Evolutionary conservation across 2,888 invertebrate species (phyloP), one percentile per base, ranked within the genome.

Genomic region (Thumatha senex): DNA sequence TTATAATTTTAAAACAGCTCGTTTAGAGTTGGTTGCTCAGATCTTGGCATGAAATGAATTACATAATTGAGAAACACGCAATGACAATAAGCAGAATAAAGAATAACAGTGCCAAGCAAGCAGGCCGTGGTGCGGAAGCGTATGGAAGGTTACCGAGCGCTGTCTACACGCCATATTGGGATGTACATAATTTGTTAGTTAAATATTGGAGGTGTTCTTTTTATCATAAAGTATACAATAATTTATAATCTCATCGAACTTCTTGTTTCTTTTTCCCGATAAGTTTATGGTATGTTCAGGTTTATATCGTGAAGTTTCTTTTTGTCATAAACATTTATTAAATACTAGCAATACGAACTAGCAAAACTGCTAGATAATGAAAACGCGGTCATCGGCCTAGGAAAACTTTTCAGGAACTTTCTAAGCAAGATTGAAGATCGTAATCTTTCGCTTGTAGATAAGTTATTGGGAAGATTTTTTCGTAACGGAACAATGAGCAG

Each of bases 401-500:
- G 18, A 10, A 18, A 18, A n/a, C 14, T 24, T 18, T 39, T 39
- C 31, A 39, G 15, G 39, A 39, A 39, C 5, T 15, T 39, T 18
- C 39, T 39, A n/a, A 18, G 39, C 40, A 54, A 52, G 44, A 43
- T 56, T 13, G 53, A 42, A 50, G 55, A 49, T 58, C 43, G 24
- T 54, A 54, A 52, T 54, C 63, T 50, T 13, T 48, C 43, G 18
- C 30, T 52, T n/a, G 41, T 31, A 49, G 58, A 67, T 67, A 60
- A 57, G 50, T 53, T 51, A 56, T 58, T 56, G 52, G 39, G 44
- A 60, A 61, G 63, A 58, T 66, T 63, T 70, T 63, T 61, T 55
- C 54, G 63, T 65, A 63, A 64, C 69, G 67, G 65, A 73, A 76
- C 76, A 72, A 65, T 62, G 59, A 71, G 54, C 60, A 64, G 68